phyloP scores from a whole-genome alignment of 1,140 invertebrate genomes.

The Aphaenogaster ashmeadi region DNA sequence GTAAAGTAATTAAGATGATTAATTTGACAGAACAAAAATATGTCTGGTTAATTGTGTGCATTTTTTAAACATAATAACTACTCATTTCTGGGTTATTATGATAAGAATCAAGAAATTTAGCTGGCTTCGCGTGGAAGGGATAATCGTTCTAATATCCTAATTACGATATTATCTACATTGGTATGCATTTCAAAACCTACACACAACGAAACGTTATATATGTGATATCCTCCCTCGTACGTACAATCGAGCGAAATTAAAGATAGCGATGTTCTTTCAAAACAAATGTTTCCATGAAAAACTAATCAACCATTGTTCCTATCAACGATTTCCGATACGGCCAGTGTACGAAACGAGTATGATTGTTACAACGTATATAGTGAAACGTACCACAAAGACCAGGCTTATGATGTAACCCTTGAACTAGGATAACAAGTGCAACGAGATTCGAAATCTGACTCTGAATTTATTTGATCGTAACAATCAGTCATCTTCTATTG shows the following conservation, averaged over 20 bases:
- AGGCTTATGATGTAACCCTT: background rate
- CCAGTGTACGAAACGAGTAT: background rate
- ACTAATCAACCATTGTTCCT: background rate
- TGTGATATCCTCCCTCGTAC: background rate
- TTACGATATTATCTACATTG: background rate
- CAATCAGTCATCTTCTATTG: background rate
- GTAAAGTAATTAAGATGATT: background rate
- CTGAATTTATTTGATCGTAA: conserved; percentile 8
- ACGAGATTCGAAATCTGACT: background rate
- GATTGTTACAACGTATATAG: background rate
- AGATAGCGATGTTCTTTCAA: background rate
- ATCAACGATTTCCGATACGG: conserved; percentile 11
- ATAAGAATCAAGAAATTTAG: background rate
- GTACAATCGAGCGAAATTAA: background rate
- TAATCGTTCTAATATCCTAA: background rate
- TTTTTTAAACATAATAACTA: conserved; percentile 8
- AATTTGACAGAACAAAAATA: background rate
- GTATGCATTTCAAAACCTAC: background rate
- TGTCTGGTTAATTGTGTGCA: background rate
- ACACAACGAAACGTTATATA: background rate
- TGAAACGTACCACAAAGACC: background rate
- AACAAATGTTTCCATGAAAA: conserved; percentile 24
- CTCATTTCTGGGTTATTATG: background rate
- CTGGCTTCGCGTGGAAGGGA: background rate
- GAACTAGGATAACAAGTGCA: background rate